Evolutionary conservation across 2,113 vertebrate genomes (phyloP), one percentile per base, ranked within the genome.

Genomic region (Arvicanthis niloticus): DNA sequence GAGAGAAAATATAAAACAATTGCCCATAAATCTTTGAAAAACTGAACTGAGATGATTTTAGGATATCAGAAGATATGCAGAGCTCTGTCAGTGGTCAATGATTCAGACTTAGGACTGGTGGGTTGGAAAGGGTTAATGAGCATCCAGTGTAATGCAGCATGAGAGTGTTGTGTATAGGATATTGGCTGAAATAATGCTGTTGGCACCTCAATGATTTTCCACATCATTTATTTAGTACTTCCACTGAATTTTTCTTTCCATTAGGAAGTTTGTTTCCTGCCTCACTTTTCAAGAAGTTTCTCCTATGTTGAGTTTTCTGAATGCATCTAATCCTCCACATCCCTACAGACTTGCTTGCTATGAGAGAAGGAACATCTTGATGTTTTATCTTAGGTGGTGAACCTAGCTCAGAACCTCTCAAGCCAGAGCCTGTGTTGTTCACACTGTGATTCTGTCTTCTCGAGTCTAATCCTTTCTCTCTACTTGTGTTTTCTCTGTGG

Each of bases 1-100:
- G 24, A 51, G 24, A 93, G 17, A 34, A 53, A 75, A 76, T 22
- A 78, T 34, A 37, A 88, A 56, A 77, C n/a, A 89, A 53, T 31
- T 80, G 78, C 56, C 62, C 87, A 73, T 51, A 31, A 3, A 81
- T 60, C 81, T 95, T 93, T 92, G 0, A 80, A 96, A 94, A 85
- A 72, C 7, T 60, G 5, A 58, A 53, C 0, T 73, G 29, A 72
- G 48, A 22, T 10, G 8, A 76, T 24, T 31, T 60, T 90, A 1
- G 84, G 60, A 42, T 72, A 72, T 22, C 31, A 91, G 22, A 80
- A 87, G n/a, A 68, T 21, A 68, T 85, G 19, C 56, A 80, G 58
- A 80, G 82, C 31, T 56, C 93, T 70, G 73, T 67, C 34, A 17
- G 5, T 62, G 2, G 42, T 42, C 42, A 77, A 15, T 72, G 65